phyloP scores from a whole-genome alignment of 2,888 invertebrate species.

The Coelogynopora nodosa region DNA sequence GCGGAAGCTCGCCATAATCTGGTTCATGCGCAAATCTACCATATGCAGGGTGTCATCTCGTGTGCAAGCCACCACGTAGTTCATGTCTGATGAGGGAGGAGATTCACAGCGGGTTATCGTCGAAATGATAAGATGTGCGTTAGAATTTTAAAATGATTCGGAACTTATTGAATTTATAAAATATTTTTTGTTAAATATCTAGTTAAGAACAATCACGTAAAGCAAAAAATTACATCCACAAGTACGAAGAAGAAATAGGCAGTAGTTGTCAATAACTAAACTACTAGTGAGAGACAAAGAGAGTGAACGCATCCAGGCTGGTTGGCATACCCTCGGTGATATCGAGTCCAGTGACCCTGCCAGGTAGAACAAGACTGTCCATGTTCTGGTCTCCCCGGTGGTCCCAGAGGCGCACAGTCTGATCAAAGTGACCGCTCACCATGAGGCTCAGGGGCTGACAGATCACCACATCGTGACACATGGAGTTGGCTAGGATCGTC shows the following conservation, averaged over 20 bases:
- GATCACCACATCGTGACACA: conserved; percentile 91
- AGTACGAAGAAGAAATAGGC: no score
- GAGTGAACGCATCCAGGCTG: no score
- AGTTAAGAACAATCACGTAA: no score
- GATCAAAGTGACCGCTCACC: conserved; percentile 96
- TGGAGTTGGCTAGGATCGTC: conserved; percentile 74
- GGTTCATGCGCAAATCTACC: conserved; percentile 88
- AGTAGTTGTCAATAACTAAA: no score
- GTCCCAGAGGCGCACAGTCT: conserved; percentile 92
- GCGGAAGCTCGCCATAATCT: conserved; percentile 81
- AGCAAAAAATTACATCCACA: no score
- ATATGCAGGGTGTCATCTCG: conserved; percentile 90
- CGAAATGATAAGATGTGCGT: no score
- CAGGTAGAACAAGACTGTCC: conserved; percentile 26
- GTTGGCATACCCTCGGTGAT: conserved; percentile 33
- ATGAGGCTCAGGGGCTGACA: conserved; percentile 64
- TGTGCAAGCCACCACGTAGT: conserved; percentile 72
- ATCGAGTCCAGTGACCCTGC: conserved; percentile 41
- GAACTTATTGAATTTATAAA: no score
- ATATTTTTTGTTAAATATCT: no score
- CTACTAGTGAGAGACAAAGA: no score
- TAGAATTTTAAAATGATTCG: no score
- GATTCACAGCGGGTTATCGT: no score
- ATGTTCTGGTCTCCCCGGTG: conserved; percentile 38
- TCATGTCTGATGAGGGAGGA: not conserved